These are phyloP conservation scores for Chunga burmeisteri DNA, from an alignment of 2,113 vertebrate genomes.

Conservation along the genomic window DNA sequence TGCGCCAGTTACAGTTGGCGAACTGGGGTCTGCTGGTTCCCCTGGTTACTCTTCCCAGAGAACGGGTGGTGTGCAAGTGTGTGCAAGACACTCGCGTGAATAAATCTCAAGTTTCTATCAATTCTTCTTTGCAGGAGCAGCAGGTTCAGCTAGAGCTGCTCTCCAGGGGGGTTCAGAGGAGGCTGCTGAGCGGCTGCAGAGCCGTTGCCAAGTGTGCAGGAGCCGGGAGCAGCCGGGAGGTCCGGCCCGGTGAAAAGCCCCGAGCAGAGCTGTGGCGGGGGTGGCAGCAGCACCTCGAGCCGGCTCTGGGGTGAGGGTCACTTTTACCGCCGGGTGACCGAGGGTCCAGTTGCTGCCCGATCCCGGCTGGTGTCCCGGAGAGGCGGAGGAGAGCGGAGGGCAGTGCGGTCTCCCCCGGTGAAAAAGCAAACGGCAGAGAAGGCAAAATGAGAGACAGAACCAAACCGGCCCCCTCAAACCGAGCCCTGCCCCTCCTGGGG, in stretches of 20 bases:
- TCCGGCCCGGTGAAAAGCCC: too few relatives aligned
- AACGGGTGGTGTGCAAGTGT: fast-evolving
- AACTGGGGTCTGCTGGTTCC: not conserved
- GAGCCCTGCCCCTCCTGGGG: not conserved
- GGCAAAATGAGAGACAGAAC: not conserved
- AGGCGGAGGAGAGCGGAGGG: too few relatives aligned
- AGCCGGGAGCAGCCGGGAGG: fast-evolving
- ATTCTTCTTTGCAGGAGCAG: not conserved
- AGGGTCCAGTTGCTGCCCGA: fast-evolving
- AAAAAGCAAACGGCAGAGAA: not conserved
- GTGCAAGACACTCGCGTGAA: fast-evolving
- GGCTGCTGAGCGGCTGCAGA: not conserved
- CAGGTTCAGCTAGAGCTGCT: not conserved
- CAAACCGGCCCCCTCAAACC: not conserved
- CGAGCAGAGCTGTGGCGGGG: fast-evolving
- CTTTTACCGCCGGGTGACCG: fast-evolving
- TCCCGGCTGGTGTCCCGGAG: not conserved
- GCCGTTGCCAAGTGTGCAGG: fast-evolving
- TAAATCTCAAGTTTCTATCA: not conserved
- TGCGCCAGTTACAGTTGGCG: not conserved
- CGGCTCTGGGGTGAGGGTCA: fast-evolving
- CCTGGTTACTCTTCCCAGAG: fast-evolving
- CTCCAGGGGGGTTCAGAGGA: fast-evolving
- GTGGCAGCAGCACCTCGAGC: not conserved
- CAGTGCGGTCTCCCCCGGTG: fast-evolving